These are phyloP conservation scores for Eurytoma adleriae DNA, from an alignment of 2,888 invertebrate species.

Conservation along the genomic window DNA sequence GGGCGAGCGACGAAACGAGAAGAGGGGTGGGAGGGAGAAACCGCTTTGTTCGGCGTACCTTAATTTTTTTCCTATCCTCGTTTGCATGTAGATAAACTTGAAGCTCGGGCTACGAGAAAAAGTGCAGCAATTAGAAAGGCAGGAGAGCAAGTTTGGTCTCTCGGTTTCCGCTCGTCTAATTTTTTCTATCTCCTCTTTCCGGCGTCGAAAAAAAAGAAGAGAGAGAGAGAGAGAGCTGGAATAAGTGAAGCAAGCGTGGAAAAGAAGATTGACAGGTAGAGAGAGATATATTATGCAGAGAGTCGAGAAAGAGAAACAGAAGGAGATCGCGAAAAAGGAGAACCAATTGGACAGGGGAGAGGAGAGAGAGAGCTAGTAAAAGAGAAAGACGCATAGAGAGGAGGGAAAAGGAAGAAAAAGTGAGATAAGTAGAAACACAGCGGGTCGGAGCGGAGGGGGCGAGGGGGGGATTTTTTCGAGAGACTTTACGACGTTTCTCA, in stretches of 20 bases:
- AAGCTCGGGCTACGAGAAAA: conserved; percentile 14
- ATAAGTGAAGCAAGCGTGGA: conserved; percentile 49
- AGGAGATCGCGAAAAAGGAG: conserved; percentile 41
- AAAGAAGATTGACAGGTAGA: conserved; percentile 53
- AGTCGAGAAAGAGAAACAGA: not conserved
- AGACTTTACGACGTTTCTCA: conserved; percentile 57
- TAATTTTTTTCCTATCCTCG: not conserved
- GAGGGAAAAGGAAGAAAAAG: conserved; percentile 1
- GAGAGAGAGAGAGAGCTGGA: not conserved
- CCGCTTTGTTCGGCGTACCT: not conserved
- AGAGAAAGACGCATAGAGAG: conserved; percentile 17
- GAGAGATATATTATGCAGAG: conserved; percentile 40
- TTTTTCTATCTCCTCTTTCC: conserved; percentile 35
- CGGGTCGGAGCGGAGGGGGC: not conserved
- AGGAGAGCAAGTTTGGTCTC: conserved; percentile 21
- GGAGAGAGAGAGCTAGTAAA: conserved; percentile 13
- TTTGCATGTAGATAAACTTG: conserved; percentile 29
- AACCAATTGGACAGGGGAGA: conserved; percentile 36
- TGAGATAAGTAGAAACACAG: conserved; percentile 15
- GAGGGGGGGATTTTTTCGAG: conserved; percentile 39
- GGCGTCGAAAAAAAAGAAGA: not conserved
- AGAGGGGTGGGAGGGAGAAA: not conserved
- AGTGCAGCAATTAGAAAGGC: conserved; percentile 35
- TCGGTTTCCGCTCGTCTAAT: conserved; percentile 36
- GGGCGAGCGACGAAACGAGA: not conserved